These are phyloP conservation scores for Oopsacas minuta DNA, from an alignment of 37 sponge, comb jelly and placozoan genomes.

Conservation along the genomic window DNA sequence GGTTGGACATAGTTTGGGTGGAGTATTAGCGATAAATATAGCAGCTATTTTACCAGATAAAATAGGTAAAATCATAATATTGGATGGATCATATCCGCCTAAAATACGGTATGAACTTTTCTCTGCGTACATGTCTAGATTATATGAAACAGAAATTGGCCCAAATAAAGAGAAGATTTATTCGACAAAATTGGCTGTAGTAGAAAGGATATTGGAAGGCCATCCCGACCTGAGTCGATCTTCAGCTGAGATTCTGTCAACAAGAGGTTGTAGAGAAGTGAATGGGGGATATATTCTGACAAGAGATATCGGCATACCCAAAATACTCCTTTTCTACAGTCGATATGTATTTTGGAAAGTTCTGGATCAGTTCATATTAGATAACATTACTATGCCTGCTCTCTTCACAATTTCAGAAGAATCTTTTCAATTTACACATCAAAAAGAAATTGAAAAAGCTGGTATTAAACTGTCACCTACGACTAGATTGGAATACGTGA, in stretches of 20 bases:
- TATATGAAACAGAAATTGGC: not conserved
- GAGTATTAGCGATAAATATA: not conserved
- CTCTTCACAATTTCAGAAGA: not conserved
- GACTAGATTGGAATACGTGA: not conserved
- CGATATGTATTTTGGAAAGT: not conserved
- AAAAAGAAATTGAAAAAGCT: not conserved
- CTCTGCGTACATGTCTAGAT: not conserved
- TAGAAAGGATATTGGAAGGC: not conserved
- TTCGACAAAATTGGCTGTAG: not conserved
- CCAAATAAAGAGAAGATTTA: not conserved
- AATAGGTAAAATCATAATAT: not conserved
- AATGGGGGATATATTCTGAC: conserved; percentile 1
- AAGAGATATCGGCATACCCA: not conserved
- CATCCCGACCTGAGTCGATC: not conserved
- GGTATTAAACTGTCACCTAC: not conserved
- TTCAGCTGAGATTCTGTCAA: not conserved
- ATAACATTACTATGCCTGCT: not conserved
- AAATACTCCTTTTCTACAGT: not conserved
- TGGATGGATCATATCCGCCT: not conserved
- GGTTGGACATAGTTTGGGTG: conserved; percentile 3
- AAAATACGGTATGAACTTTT: not conserved
- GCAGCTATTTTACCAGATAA: not conserved
- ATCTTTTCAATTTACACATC: not conserved
- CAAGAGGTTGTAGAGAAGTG: not conserved
- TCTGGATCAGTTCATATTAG: not conserved